Evolutionary conservation across 2,113 vertebrate genomes (phyloP).

Genomic region (Anarhynchus alexandrinus): DNA sequence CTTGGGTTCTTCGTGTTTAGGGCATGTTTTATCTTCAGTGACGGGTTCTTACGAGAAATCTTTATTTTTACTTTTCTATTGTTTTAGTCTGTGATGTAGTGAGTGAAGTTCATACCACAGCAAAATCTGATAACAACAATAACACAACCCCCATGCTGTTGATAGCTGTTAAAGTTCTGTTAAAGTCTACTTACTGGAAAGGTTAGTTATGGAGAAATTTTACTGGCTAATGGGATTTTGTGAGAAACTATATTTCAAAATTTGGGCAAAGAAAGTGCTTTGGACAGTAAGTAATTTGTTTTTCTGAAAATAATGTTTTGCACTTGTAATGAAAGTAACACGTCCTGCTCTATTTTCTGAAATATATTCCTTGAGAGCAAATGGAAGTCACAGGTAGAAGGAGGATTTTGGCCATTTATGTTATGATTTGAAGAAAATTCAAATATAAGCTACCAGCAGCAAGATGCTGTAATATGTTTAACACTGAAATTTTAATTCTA

Average conservation of each 20-base stretch:
- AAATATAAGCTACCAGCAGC: background rate
- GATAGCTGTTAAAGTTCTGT: background rate
- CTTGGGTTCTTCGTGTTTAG: background rate
- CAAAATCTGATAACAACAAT: background rate
- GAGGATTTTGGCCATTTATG: background rate
- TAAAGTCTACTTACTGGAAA: background rate
- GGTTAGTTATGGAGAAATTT: background rate
- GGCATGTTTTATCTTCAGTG: background rate
- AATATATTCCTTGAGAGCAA: background rate
- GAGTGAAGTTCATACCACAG: background rate
- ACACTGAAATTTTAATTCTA: background rate
- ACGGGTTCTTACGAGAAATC: background rate
- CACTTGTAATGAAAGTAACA: background rate
- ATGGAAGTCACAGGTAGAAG: background rate
- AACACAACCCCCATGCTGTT: background rate
- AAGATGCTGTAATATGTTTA: background rate
- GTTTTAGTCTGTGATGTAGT: background rate
- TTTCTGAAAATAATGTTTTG: background rate
- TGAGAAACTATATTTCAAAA: background rate
- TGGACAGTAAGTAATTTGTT: background rate
- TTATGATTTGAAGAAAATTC: background rate
- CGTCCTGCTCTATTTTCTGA: background rate
- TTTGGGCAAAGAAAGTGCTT: background rate
- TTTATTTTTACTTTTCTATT: background rate
- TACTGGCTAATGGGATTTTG: background rate